These are phyloP conservation scores for Diceros bicornis DNA, from an alignment of 2,797 vertebrate species.

Conservation along the genomic window DNA sequence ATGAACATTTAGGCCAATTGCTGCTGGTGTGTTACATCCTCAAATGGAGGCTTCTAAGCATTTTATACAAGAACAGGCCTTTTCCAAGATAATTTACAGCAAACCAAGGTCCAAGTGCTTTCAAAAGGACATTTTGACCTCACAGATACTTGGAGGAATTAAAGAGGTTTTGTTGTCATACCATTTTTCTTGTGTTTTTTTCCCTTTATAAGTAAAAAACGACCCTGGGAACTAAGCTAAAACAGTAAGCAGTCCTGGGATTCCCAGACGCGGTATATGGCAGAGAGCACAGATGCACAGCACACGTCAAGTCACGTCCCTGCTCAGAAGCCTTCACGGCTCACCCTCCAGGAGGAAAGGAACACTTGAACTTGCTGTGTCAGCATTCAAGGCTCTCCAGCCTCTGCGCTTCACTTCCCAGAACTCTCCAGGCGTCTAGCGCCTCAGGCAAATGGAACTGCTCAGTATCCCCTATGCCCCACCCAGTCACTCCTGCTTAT, in stretches of 20 bases:
- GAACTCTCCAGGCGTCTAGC: background rate
- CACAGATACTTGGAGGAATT: background rate
- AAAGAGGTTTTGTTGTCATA: background rate
- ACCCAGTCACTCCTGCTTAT: background rate
- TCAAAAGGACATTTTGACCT: slow-evolving; percentile 25
- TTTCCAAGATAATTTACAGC: slow-evolving; percentile 38
- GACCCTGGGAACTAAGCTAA: background rate
- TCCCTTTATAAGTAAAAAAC: background rate
- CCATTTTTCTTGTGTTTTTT: background rate
- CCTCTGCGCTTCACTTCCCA: background rate
- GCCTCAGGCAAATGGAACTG: background rate
- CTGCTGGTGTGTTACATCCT: background rate
- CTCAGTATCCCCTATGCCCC: background rate
- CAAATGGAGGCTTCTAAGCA: background rate
- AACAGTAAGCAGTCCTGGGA: rapidly evolving
- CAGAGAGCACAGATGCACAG: background rate
- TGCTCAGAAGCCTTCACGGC: background rate
- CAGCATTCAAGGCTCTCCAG: background rate
- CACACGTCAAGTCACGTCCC: background rate
- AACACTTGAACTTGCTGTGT: background rate
- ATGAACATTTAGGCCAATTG: background rate
- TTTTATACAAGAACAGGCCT: background rate
- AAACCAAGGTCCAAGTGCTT: background rate
- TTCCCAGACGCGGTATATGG: background rate
- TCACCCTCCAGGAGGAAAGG: background rate